These are phyloP conservation scores for Eurosta solidaginis DNA, from an alignment of 1,140 invertebrate species.

Conservation along the genomic window DNA sequence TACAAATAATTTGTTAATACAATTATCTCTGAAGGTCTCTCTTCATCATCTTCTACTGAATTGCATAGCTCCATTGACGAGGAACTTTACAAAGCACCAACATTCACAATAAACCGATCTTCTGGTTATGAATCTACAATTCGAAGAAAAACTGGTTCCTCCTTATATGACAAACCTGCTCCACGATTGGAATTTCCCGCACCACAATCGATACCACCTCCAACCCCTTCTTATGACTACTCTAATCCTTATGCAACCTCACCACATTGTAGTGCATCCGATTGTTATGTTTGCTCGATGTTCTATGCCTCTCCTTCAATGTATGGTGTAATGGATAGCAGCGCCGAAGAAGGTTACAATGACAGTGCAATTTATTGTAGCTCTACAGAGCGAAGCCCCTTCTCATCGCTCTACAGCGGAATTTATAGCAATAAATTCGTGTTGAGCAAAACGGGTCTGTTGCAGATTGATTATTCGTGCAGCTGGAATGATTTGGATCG, in stretches of 20 bases:
- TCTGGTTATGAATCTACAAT: conserved; percentile 46
- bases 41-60: conserved; percentile 50
- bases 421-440: conserved; percentile 61
- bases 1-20: too few relatives aligned
- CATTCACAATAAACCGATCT: conserved; percentile 41
- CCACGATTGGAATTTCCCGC: conserved; percentile 55
- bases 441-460: conserved; percentile 68
- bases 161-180: conserved; percentile 33
- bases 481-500: conserved; percentile 69
- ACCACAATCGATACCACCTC: conserved; percentile 51
- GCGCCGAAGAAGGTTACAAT: not conserved
- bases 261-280: conserved; percentile 52
- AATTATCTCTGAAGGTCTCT: conserved; percentile 41
- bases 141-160: conserved; percentile 38
- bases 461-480: conserved; percentile 72
- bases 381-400: conserved; percentile 30
- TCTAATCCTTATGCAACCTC: conserved; percentile 54
- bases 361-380: conserved; percentile 26
- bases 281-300: conserved; percentile 52
- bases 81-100: conserved; percentile 37
- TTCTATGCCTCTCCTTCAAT: conserved; percentile 45
- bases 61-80: conserved; percentile 50
- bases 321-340: not conserved
- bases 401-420: conserved; percentile 55
- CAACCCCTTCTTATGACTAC: conserved; percentile 49